A percentile compares a stretch with the other conserved stretches of the same genome.
phyloP scores from a whole-genome alignment of 37 sponge, comb jelly and placozoan genomes.

The Mnemiopsis leidyi region DNA sequence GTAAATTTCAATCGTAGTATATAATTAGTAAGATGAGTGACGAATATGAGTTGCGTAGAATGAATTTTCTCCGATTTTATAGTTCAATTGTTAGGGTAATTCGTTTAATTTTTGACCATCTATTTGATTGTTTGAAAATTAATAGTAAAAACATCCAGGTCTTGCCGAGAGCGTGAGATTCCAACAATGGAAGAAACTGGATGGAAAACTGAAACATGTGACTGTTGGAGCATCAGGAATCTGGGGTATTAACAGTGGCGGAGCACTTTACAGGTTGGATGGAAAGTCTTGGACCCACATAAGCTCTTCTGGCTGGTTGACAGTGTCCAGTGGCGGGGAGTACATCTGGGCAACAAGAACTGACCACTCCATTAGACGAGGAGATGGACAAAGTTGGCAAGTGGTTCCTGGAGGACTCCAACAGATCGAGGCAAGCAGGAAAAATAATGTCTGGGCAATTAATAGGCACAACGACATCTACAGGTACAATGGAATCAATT shows the following conservation, averaged over 20 bases:
- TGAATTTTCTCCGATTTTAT: too few species aligned
- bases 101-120: too few species aligned
- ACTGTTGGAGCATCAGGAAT: neutral
- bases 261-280: neutral
- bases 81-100: too few species aligned
- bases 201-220: neutral
- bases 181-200: neutral
- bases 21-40: too few species aligned
- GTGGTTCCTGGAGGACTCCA: neutral
- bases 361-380: neutral
- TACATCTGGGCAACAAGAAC: neutral
- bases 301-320: neutral
- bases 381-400: neutral
- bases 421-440: neutral
- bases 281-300: neutral
- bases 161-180: neutral
- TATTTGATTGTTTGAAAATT: too few species aligned
- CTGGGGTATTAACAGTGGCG: neutral
- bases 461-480: neutral
- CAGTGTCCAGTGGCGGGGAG: neutral
- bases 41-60: too few species aligned
- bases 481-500: neutral
- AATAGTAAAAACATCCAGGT: too few species aligned
- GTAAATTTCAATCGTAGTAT: too few species aligned
- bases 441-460: neutral